Evolutionary conservation across 2,888 invertebrate species (phyloP).

Genomic region (Gymnocheta viridis): DNA sequence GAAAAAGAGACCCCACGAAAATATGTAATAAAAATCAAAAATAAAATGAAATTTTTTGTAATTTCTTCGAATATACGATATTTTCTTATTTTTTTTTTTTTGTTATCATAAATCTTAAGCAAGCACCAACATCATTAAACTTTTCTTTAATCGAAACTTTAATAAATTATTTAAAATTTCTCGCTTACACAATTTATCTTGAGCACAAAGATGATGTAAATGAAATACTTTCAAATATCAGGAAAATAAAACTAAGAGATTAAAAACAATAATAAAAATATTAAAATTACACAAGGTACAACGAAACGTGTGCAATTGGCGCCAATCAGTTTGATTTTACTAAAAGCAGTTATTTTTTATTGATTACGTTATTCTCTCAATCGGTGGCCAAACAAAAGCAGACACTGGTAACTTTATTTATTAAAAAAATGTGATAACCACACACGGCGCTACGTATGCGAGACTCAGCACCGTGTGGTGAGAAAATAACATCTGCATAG

Average conservation of each 20-base stretch:
- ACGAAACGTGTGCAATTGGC: background rate
- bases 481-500: too few relatives aligned
- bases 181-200: background rate
- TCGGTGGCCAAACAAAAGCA: too few relatives aligned
- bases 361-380: background rate
- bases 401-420: too few relatives aligned
- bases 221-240: background rate
- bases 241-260: background rate
- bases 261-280: background rate
- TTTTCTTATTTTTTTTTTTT: background rate
- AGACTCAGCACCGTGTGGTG: too few relatives aligned
- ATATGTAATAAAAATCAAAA: slow-evolving; percentile 26
- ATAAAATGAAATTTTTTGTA: slow-evolving; percentile 33
- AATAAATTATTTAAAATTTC: slow-evolving; percentile 31
- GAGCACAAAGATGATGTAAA: background rate
- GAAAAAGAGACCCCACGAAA: background rate
- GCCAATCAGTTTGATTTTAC: background rate
- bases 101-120: background rate
- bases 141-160: slow-evolving; percentile 31
- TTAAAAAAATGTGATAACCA: too few relatives aligned
- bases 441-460: too few relatives aligned
- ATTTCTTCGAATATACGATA: background rate
- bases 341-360: background rate
- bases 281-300: background rate
- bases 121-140: background rate